Conservation (phyloP, 1,140 invertebrate genomes). For the Leptopilina boulardi region DNA sequence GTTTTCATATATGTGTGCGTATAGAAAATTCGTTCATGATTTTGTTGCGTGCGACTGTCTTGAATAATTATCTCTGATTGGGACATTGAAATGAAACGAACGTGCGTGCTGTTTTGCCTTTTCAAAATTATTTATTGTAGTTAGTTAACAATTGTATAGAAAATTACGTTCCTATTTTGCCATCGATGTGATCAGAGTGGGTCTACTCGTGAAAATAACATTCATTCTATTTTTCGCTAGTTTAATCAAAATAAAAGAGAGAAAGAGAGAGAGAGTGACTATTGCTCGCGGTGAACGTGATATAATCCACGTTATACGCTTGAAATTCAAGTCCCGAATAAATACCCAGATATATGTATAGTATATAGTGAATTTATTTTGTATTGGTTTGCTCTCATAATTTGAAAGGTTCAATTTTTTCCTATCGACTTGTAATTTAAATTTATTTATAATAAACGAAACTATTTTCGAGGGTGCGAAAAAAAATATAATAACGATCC, state of each 20-base stretch:
- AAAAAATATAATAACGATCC: not conserved
- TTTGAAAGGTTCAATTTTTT: slow-evolving; percentile 18
- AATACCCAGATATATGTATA: not conserved
- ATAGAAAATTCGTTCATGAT: slow-evolving; percentile 1
- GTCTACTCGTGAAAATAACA: not conserved
- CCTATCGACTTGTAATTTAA: not conserved
- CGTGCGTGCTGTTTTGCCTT: not conserved
- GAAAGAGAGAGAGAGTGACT: too few relatives aligned
- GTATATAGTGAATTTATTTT: not conserved
- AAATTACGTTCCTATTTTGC: slow-evolving; percentile 15
- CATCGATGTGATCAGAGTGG: not conserved
- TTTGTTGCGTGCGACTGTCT: not conserved
- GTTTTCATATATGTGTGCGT: not conserved
- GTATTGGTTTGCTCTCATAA: not conserved
- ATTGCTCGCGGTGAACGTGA: not conserved
- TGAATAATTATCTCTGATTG: slow-evolving; percentile 21
- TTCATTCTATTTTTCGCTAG: slow-evolving; percentile 6
- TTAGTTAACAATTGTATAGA: slow-evolving; percentile 15
- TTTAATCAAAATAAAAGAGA: not conserved
- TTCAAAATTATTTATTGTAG: slow-evolving; percentile 12
- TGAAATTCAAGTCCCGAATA: not conserved
- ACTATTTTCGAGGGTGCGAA: not conserved
- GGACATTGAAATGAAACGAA: slow-evolving; percentile 27
- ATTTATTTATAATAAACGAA: not conserved
- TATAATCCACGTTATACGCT: not conserved